Percentiles rank a stretch among this genome's conserved stretches.
phyloP scores from a whole-genome alignment of 2,888 invertebrate genomes.

The Agrochola lychnidis region DNA sequence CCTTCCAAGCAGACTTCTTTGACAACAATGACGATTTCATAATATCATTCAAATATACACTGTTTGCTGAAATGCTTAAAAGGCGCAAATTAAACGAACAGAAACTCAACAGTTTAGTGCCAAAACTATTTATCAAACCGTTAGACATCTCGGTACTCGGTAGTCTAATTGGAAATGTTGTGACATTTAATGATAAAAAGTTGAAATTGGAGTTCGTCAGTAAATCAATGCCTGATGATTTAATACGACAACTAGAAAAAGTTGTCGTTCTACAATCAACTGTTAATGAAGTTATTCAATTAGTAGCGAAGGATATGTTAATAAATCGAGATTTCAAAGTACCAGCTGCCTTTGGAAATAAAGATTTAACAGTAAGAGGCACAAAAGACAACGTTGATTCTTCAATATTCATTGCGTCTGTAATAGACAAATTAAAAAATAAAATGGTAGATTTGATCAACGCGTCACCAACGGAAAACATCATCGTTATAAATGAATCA shows the following conservation, averaged over 20 bases:
- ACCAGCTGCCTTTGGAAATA: conserved; percentile 52
- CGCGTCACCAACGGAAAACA: not conserved
- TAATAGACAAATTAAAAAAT: conserved; percentile 8
- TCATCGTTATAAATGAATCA: conserved; percentile 33
- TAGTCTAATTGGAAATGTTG: conserved; percentile 37
- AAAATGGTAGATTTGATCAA: conserved; percentile 10
- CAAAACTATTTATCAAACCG: conserved; percentile 21
- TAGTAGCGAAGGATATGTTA: conserved; percentile 29
- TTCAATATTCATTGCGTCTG: not conserved
- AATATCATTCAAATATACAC: conserved; percentile 28
- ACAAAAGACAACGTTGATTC: not conserved
- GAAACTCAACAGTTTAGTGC: not conserved
- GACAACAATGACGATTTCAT: conserved; percentile 26
- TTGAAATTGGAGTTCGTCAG: conserved; percentile 35
- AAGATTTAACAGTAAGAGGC: conserved; percentile 49
- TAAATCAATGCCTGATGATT: conserved; percentile 12
- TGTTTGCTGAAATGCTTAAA: conserved; percentile 38
- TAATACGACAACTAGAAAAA: conserved; percentile 21
- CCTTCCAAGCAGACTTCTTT: conserved; percentile 48
- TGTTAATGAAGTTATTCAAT: conserved; percentile 37
- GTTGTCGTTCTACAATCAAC: conserved; percentile 23
- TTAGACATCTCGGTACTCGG: conserved; percentile 15
- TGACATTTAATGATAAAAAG: conserved; percentile 18
- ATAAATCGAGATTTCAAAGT: not conserved
- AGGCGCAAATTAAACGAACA: not conserved